Evolutionary conservation across 2,797 vertebrate species (phyloP).

Genomic region (Myotis myotis): DNA sequence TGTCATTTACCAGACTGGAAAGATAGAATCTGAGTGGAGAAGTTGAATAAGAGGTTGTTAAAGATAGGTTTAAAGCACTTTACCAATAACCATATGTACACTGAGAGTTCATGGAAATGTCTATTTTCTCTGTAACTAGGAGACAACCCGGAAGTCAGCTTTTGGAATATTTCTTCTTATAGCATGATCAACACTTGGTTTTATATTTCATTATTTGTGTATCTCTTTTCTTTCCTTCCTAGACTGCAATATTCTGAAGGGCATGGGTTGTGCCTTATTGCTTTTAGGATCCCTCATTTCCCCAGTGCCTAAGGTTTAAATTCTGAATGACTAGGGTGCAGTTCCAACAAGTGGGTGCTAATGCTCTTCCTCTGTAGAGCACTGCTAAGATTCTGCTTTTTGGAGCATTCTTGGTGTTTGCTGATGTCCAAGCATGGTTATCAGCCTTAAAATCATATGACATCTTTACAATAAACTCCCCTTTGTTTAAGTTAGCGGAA

Average conservation of each 20-base stretch:
- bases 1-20: not conserved
- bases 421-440: not conserved
- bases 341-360: not conserved
- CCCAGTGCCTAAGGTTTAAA: not conserved
- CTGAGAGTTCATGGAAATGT: not conserved
- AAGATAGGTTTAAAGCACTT: not conserved
- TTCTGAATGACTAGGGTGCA: not conserved
- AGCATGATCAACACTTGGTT: not conserved
- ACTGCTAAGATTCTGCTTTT: not conserved
- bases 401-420: not conserved
- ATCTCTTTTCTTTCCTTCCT: not conserved
- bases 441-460: conserved; percentile 5
- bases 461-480: not conserved
- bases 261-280: not conserved
- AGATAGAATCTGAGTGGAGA: not conserved
- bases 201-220: not conserved
- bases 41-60: not conserved
- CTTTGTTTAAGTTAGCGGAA: not conserved
- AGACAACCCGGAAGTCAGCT: not conserved
- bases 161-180: not conserved
- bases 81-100: not conserved
- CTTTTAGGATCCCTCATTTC: not conserved
- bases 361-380: not conserved
- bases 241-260: not conserved
- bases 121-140: not conserved